These are phyloP conservation scores for Sebastes elongatus DNA, from an alignment of 2,797 vertebrate species.

Conservation along the genomic window DNA sequence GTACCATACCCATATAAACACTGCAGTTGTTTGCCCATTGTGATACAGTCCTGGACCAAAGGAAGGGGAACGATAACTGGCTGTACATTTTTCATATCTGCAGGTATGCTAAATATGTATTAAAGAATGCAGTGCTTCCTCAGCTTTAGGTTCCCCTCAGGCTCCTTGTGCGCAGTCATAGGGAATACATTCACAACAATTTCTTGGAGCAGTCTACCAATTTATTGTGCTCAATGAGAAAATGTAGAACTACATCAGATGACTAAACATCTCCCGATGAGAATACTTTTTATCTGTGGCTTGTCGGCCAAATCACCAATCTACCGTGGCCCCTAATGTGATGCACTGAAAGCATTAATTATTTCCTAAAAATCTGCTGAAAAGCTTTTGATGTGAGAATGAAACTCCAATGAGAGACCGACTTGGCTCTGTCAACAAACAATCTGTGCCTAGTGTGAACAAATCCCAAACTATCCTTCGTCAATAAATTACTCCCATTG, in stretches of 20 bases:
- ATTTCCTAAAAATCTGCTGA: not conserved
- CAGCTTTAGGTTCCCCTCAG: not conserved
- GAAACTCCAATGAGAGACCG: not conserved
- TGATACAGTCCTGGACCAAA: not conserved
- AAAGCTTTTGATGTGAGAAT: not conserved
- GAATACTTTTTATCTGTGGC: not conserved
- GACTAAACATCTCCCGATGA: not conserved
- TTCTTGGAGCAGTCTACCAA: not conserved
- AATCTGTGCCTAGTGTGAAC: not conserved
- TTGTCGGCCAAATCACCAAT: not conserved
- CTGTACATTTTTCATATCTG: constrained; percentile 15
- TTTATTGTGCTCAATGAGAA: not conserved
- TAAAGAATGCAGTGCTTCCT: not conserved
- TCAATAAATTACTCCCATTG: not conserved
- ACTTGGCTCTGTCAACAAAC: not conserved
- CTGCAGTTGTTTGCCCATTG: not conserved
- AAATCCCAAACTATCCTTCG: not conserved
- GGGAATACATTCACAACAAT: not conserved
- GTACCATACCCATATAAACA: not conserved
- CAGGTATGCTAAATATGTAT: constrained; percentile 31
- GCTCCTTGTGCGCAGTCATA: not conserved
- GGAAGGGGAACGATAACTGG: not conserved
- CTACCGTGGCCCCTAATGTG: not conserved
- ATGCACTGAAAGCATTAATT: not conserved
- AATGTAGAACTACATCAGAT: not conserved